A percentile compares a stretch with the other conserved stretches of the same genome.
Conservation (phyloP, 2,113 vertebrate genomes). For the Caranx melampygus region DNA sequence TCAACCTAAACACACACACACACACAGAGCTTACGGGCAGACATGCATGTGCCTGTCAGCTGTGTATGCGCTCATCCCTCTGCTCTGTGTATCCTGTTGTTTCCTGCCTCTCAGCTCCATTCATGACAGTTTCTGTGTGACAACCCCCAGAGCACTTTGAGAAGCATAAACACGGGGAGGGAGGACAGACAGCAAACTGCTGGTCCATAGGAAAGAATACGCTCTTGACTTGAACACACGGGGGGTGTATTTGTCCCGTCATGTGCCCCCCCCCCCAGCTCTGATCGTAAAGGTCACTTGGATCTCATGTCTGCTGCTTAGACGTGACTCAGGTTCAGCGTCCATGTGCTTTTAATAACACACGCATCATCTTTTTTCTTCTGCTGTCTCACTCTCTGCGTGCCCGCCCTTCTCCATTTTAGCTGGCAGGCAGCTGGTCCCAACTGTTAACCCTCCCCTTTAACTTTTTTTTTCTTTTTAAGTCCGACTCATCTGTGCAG, state of each 20-base stretch:
- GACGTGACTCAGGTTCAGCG: slow-evolving; percentile 36
- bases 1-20: slow-evolving; percentile 25
- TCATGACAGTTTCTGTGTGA: slow-evolving; percentile 17
- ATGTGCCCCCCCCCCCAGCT: background rate
- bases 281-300: slow-evolving; percentile 14
- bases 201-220: slow-evolving; percentile 8
- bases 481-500: background rate
- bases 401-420: background rate
- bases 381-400: slow-evolving; percentile 21
- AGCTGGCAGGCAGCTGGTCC: background rate
- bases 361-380: slow-evolving; percentile 22
- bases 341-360: slow-evolving; percentile 54
- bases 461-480: background rate
- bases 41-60: slow-evolving; percentile 46
- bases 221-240: background rate
- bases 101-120: slow-evolving; percentile 27
- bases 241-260: background rate
- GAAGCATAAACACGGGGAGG: slow-evolving; percentile 20
- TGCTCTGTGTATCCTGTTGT: slow-evolving; percentile 8
- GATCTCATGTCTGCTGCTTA: slow-evolving; percentile 20
- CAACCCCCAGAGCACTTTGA: slow-evolving; percentile 1
- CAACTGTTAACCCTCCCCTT: background rate
- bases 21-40: slow-evolving; percentile 15
- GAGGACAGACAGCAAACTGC: background rate
- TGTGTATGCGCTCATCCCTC: slow-evolving; percentile 25